phyloP scores from a whole-genome alignment of 2,113 vertebrate genomes.

The Psilopsiagon aurifrons region DNA sequence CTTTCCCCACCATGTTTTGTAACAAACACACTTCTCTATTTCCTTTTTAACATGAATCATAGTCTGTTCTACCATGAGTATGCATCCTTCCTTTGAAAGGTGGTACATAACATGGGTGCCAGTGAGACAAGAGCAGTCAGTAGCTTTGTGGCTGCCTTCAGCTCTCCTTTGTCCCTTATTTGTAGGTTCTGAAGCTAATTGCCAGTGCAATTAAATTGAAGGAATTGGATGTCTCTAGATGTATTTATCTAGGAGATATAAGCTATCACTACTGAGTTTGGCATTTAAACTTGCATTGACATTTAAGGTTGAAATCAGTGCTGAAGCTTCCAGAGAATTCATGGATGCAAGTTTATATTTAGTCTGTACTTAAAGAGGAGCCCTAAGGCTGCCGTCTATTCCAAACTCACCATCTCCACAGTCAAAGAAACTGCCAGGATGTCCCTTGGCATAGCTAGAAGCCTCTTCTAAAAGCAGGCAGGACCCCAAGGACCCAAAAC shows the following conservation, averaged over 20 bases:
- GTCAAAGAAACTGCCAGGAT: neutral
- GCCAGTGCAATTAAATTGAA: neutral
- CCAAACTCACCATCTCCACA: neutral
- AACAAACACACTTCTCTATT: too few relatives aligned
- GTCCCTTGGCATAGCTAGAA: slow-evolving; percentile 33
- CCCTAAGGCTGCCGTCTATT: slow-evolving; percentile 41
- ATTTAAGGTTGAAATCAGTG: neutral
- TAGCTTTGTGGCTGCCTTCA: neutral
- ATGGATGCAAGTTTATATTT: slow-evolving; percentile 41
- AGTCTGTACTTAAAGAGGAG: neutral
- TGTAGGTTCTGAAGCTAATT: neutral
- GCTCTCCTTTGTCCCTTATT: neutral
- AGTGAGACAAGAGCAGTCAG: neutral
- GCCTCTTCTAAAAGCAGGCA: neutral
- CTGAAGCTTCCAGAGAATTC: neutral
- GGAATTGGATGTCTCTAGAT: neutral
- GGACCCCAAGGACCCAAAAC: neutral
- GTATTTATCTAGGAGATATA: neutral
- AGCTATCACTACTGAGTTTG: neutral
- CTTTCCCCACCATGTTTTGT: too few relatives aligned
- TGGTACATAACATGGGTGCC: rapidly evolving
- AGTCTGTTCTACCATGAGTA: too few relatives aligned
- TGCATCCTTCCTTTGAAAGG: neutral
- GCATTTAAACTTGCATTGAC: neutral
- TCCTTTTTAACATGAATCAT: too few relatives aligned